phyloP scores from a whole-genome alignment of 2,888 invertebrate genomes.

The Amphipoea lucens region DNA sequence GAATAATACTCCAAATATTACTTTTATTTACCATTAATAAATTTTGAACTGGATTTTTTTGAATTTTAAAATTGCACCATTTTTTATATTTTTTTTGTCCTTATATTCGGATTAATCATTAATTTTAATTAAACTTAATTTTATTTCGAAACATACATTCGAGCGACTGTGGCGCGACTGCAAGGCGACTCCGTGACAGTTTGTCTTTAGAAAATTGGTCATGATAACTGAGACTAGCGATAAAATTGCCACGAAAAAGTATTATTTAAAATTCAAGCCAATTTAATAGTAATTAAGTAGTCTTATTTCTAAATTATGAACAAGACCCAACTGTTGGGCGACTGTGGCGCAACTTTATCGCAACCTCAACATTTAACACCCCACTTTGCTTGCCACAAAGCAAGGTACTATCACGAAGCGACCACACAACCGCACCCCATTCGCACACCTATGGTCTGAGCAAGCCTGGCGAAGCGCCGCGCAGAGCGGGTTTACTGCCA shows the following conservation, averaged over 20 bases:
- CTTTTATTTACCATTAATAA: conserved; percentile 56
- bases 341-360: conserved; percentile 29
- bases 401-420: neutral
- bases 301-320: conserved; percentile 1
- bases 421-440: conserved; percentile 40
- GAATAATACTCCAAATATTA: conserved; percentile 60
- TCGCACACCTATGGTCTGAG: neutral
- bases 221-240: conserved; percentile 27
- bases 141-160: conserved; percentile 58
- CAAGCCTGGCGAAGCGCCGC: neutral
- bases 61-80: conserved; percentile 67
- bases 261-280: neutral
- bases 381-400: conserved; percentile 37
- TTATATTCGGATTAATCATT: conserved; percentile 43
- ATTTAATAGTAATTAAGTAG: neutral
- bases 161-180: conserved; percentile 36
- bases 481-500: neutral
- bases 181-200: conserved; percentile 22
- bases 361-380: conserved; percentile 21
- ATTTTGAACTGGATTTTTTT: conserved; percentile 53
- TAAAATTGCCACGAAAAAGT: neutral
- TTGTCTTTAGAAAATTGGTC: conserved; percentile 42
- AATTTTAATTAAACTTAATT: conserved; percentile 56
- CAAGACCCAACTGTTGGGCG: conserved; percentile 13
- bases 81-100: conserved; percentile 62